Evolutionary conservation across 2,888 invertebrate species (phyloP).

Genomic region (Megamerina dolium): DNA sequence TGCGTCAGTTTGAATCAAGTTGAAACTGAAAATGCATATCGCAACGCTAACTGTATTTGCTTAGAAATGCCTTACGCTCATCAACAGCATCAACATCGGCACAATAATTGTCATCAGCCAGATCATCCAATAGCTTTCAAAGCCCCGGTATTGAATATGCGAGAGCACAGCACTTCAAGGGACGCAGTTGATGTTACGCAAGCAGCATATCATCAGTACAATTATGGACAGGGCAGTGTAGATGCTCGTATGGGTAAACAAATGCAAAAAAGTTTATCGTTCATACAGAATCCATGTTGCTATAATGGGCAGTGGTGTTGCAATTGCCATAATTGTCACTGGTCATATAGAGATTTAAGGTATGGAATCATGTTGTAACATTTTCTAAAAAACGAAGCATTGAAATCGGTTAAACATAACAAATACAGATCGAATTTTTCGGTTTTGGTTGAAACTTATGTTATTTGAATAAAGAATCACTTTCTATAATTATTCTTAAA

Average conservation of each 20-base stretch:
- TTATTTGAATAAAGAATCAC: too few relatives aligned
- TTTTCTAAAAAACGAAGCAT: too few relatives aligned
- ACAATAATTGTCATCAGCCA: background rate
- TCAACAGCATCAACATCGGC: constrained; percentile 15
- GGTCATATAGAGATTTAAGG: constrained; percentile 19
- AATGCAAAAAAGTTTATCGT: constrained; percentile 47
- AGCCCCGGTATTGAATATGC: constrained; percentile 25
- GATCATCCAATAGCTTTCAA: too few relatives aligned
- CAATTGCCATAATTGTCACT: constrained; percentile 37
- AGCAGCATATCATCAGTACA: constrained; percentile 25
- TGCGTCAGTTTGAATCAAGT: constrained; percentile 43
- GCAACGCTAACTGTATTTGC: constrained; percentile 14
- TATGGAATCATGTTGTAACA: too few relatives aligned
- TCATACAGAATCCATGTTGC: constrained; percentile 45
- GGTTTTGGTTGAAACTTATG: too few relatives aligned
- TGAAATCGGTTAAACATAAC: too few relatives aligned
- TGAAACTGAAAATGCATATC: constrained; percentile 22
- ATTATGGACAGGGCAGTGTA: constrained; percentile 39
- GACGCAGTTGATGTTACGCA: constrained; percentile 23
- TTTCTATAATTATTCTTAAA: too few relatives aligned
- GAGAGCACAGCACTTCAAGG: constrained; percentile 45
- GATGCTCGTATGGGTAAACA: constrained; percentile 43
- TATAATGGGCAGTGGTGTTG: constrained; percentile 38
- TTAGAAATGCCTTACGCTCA: constrained; percentile 15
- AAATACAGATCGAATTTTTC: too few relatives aligned